Conservation (phyloP, 2,113 vertebrate genomes). For the Salvator merianae region DNA sequence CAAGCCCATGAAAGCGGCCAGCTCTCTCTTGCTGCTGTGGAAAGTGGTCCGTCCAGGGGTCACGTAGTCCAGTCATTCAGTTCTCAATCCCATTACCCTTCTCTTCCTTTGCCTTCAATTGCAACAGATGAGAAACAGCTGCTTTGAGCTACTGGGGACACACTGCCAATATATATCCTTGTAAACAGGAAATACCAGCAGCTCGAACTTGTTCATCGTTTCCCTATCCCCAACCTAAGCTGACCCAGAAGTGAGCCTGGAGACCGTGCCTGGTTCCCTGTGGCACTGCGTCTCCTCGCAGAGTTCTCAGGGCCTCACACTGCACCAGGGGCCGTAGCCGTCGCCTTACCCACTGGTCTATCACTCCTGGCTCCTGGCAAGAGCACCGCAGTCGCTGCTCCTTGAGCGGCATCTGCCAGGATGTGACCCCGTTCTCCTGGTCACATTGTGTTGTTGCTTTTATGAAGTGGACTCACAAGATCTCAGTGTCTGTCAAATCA, state of each 20-base stretch:
- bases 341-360: neutral
- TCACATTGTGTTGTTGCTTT: neutral
- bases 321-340: neutral
- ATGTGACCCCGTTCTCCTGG: neutral
- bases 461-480: neutral
- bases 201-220: too few relatives aligned
- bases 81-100: neutral
- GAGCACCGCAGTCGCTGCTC: neutral
- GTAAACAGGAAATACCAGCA: conserved; percentile 26
- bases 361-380: neutral
- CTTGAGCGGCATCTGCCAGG: neutral
- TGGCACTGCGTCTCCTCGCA: neutral
- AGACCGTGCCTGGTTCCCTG: neutral
- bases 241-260: neutral
- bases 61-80: neutral
- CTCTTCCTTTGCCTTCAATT: conserved; percentile 25
- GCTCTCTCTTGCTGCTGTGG: neutral
- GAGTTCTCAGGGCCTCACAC: fast-evolving
- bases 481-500: neutral
- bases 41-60: neutral
- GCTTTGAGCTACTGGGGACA: conserved; percentile 24
- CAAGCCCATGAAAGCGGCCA: fast-evolving
- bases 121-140: conserved; percentile 38
- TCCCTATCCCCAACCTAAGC: fast-evolving
- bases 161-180: neutral